phyloP scores from a whole-genome alignment of 2,888 invertebrate species.

The Zaprionus lineosus region DNA sequence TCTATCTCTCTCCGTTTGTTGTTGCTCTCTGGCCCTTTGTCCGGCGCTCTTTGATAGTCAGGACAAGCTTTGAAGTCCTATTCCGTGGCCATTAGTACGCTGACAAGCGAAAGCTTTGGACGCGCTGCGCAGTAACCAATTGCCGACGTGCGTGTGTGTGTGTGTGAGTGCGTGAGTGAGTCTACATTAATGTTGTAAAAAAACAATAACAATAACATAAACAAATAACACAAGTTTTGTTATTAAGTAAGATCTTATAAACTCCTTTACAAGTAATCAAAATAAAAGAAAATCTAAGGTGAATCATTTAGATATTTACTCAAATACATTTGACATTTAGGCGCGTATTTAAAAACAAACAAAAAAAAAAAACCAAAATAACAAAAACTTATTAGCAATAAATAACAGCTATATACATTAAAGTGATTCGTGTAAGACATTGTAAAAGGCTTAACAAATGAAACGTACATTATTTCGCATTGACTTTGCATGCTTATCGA shows the following conservation, averaged over 20 bases:
- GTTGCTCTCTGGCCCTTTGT: conserved; percentile 24
- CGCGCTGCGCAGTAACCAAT: conserved; percentile 59
- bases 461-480: conserved; percentile 53
- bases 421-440: conserved; percentile 11
- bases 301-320: conserved; percentile 33
- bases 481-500: conserved; percentile 61
- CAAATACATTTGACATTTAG: conserved; percentile 34
- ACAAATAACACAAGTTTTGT: conserved; percentile 43
- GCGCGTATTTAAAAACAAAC: conserved; percentile 43
- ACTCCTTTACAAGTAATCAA: conserved; percentile 25
- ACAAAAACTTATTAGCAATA: conserved; percentile 33
- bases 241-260: conserved; percentile 11
- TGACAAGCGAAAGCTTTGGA: conserved; percentile 71
- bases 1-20: conserved; percentile 2
- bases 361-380: too few relatives aligned
- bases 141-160: conserved; percentile 13
- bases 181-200: conserved; percentile 48
- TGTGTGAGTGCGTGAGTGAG: conserved; percentile 24
- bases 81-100: conserved; percentile 58
- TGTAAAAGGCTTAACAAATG: conserved; percentile 2
- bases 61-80: conserved; percentile 57
- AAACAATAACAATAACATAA: conserved; percentile 61
- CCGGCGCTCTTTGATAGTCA: conserved; percentile 28
- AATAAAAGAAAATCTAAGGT: conserved; percentile 39
- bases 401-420: conserved; percentile 9